These are phyloP conservation scores for Aporophyla lueneburgensis DNA, from an alignment of 2,888 invertebrate species.

Conservation along the genomic window DNA sequence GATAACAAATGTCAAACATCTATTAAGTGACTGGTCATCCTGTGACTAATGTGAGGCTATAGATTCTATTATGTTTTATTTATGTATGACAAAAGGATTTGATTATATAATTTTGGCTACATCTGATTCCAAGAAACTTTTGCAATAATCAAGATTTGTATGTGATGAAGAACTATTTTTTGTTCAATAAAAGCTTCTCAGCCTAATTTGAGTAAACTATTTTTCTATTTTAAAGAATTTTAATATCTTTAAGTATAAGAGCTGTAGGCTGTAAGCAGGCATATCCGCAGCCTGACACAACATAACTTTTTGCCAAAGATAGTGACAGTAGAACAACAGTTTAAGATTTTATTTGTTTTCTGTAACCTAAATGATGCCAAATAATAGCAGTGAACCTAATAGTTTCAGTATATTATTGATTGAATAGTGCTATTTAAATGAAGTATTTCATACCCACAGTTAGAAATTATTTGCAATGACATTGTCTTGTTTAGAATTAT, in stretches of 20 bases:
- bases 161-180: too few species aligned
- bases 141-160: not conserved
- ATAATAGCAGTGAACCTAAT: not conserved
- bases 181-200: too few species aligned
- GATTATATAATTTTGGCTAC: not conserved
- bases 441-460: not conserved
- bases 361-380: not conserved
- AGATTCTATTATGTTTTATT: conserved; percentile 7
- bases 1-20: conserved; percentile 58
- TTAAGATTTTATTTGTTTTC: not conserved
- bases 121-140: not conserved
- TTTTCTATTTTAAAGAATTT: not conserved
- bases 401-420: not conserved
- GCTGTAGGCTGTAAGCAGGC: not conserved
- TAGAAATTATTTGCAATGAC: conserved; percentile 20
- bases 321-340: too few species aligned
- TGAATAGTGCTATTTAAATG: not conserved
- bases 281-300: not conserved
- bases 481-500: conserved; percentile 26
- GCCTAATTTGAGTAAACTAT: not conserved
- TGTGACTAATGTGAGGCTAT: conserved; percentile 45
- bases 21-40: conserved; percentile 47
- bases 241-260: not conserved
- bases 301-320: not conserved
- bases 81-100: not conserved